Percentiles rank a stretch among this genome's conserved stretches.
Evolutionary conservation across 2,113 vertebrate species (phyloP).

Genomic region (Anoplopoma fimbria): DNA sequence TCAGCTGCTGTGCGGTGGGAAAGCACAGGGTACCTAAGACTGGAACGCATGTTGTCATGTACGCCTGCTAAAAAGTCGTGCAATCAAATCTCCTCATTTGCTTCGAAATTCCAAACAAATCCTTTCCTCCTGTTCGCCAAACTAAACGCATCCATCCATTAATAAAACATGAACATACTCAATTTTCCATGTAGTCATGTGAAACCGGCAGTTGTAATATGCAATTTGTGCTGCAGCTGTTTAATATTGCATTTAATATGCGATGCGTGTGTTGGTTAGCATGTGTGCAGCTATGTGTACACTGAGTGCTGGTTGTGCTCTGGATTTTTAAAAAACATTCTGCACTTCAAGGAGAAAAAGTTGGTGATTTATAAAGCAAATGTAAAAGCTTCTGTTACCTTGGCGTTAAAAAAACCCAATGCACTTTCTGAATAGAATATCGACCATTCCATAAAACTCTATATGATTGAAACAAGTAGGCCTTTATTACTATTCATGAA

Average conservation of each 20-base stretch:
- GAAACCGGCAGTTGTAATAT: slow-evolving; percentile 36
- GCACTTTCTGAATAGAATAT: not conserved
- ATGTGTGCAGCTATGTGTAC: not conserved
- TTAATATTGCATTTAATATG: slow-evolving; percentile 36
- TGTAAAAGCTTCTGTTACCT: not conserved
- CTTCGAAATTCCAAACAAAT: slow-evolving; percentile 26
- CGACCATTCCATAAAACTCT: not conserved
- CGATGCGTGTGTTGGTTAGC: not conserved
- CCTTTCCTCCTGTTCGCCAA: slow-evolving; percentile 32
- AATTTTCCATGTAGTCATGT: slow-evolving; percentile 3
- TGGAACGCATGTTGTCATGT: not conserved
- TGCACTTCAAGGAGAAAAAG: not conserved
- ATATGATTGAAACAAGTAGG: not conserved
- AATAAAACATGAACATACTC: slow-evolving; percentile 39
- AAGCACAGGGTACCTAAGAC: not conserved
- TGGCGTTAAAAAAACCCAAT: too few relatives aligned
- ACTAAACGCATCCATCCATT: slow-evolving; percentile 31
- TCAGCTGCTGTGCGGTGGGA: slow-evolving; percentile 8
- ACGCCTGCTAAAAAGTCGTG: slow-evolving; percentile 5
- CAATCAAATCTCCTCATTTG: slow-evolving; percentile 50
- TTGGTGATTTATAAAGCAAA: not conserved
- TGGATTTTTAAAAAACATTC: not conserved
- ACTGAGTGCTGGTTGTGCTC: not conserved
- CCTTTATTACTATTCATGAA: not conserved
- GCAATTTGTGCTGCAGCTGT: slow-evolving; percentile 29